Conservation (phyloP, 2,888 invertebrate genomes). For the Aromia moschata region DNA sequence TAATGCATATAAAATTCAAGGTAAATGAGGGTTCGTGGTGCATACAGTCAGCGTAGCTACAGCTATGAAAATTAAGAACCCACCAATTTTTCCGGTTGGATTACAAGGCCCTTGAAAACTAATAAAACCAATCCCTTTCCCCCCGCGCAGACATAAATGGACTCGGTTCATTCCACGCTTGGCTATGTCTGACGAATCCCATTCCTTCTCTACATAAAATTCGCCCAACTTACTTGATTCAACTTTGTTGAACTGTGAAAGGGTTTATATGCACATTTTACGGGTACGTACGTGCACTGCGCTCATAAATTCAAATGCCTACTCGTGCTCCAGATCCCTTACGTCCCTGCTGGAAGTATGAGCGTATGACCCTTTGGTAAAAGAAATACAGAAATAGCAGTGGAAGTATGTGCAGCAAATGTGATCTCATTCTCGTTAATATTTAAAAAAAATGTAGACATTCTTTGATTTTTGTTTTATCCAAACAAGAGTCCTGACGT, state of each 20-base stretch:
- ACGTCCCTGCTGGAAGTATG: neutral
- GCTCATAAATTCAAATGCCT: constrained; percentile 15
- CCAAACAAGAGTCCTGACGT: no score
- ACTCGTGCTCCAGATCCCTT: neutral
- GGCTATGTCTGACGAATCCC: constrained; percentile 19
- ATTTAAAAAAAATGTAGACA: no score
- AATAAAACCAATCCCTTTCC: neutral
- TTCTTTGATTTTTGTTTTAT: no score
- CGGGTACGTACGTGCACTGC: constrained; percentile 42
- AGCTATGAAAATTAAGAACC: no score
- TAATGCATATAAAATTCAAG: no score
- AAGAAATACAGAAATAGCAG: no score
- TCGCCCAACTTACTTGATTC: constrained; percentile 29
- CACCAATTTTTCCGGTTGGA: no score
- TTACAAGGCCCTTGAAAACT: neutral
- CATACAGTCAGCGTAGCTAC: no score
- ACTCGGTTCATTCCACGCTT: constrained; percentile 7
- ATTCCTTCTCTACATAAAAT: constrained; percentile 20
- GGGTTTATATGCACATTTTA: constrained; percentile 46
- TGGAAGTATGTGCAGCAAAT: no score
- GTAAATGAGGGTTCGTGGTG: no score
- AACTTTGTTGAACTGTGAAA: constrained; percentile 37
- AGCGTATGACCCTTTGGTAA: neutral
- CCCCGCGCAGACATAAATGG: neutral
- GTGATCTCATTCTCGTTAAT: no score